Evolutionary conservation across 2,113 vertebrate species (phyloP), one percentile per base, ranked within the genome.

Genomic region (Takifugu flavidus): DNA sequence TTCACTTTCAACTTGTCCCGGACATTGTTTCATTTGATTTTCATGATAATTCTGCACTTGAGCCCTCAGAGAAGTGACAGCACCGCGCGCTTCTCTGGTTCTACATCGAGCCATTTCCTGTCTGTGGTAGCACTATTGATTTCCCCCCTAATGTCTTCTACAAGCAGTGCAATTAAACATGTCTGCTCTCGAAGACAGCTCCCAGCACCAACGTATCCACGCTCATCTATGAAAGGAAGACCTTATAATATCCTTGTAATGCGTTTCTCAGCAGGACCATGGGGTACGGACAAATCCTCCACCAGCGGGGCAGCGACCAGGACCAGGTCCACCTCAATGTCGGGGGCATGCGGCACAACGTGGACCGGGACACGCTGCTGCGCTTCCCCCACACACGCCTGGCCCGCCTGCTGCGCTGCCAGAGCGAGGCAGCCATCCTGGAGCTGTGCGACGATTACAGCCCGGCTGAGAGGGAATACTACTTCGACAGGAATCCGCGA

Each of bases 391-490:
- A 96, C 65, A 99, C 96, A 0, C 93, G 97, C 14, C 91, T 99
- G 0, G 97, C 93, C 11, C 94, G 87, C 29, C 87, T 99, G 65
- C 92, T 99, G 34, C 83, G 75, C 64, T 99, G 97, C 75, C 92
- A 86, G 73, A 96, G 93, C 0, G 97, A 99, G 78, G 92, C 94
- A 29, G 92, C 95, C 57, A 98, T 99, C 70, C 85, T 99, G 74
- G 95, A 98, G 66, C 89, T 99, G 46, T 99, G 97, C 0, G 97
- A 99, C 12, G 97, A 99, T 84, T 99, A 99, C 68, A 94, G 91
- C 1, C 92, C 93, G 42, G 80, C 90, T 0, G 95, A 98, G 39
- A 91, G 86, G n/a, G 97, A 99, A 77, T 99, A 94, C 83, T 99
- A 99, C 72, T 99, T 99, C 10, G 97, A 99, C 74, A 86, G 97